phyloP scores from a whole-genome alignment of 2,113 vertebrate species.

The Daboia siamensis region DNA sequence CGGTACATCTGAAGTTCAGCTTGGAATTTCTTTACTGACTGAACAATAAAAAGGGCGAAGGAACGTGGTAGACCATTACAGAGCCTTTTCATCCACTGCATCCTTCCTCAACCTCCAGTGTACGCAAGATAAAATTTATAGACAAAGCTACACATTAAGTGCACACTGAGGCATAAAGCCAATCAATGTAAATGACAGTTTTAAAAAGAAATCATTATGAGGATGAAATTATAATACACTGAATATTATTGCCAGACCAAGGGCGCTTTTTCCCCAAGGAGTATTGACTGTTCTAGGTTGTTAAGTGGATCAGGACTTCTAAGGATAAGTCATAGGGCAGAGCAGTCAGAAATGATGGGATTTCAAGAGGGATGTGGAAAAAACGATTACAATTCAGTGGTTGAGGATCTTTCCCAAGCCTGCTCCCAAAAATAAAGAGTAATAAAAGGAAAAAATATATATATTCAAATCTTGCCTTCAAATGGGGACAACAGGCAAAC shows the following conservation, averaged over 20 bases:
- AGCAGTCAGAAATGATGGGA: background rate
- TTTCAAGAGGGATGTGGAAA: background rate
- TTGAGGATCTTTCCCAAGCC: background rate
- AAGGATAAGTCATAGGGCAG: background rate
- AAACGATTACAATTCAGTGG: no score
- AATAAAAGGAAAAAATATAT: background rate
- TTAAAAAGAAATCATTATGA: conserved; percentile 11
- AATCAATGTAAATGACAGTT: background rate
- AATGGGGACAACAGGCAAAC: background rate
- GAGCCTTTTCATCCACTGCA: background rate
- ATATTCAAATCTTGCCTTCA: background rate
- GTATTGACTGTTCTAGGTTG: background rate
- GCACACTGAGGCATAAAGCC: conserved; percentile 9
- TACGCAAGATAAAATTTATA: conserved; percentile 7
- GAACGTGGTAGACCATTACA: background rate
- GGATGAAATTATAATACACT: background rate
- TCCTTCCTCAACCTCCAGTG: background rate
- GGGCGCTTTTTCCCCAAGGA: background rate
- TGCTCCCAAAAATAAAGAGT: background rate
- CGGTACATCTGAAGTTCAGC: background rate
- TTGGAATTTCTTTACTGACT: background rate
- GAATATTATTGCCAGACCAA: background rate
- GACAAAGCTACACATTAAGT: conserved; percentile 6
- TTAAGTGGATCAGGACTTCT: background rate
- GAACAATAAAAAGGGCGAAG: background rate